Evolutionary conservation across 2,113 vertebrate species (phyloP), one percentile per base, ranked within the genome.

Genomic region (Tonatia bakeri): DNA sequence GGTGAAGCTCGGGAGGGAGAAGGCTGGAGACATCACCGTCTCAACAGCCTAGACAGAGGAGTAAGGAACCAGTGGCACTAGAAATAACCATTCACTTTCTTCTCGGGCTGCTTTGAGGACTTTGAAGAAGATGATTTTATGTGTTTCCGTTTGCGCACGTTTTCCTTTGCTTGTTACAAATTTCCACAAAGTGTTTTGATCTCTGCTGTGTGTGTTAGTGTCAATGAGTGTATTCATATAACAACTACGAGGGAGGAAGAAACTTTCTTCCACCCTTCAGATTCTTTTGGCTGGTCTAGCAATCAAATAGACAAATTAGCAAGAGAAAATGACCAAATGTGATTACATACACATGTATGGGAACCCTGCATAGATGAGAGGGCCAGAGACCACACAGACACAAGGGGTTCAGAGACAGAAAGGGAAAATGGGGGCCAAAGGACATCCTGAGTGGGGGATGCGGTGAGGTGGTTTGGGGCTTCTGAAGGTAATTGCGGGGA

Each of bases 21-120:
- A 97, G 31, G 93, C 77, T 88, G 77, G 88, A 92, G 89, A 82
- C 50, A 84, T 59, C n/a, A 56, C 80, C 90, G 95, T 77, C 76
- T n/a, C 65, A 91, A 85, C 69, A 0, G 13, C 70, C 85, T 94
- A 9, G 2, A 52, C 75, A 86, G 80, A 56, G 20, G n/a, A 45
- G 50, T 36, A 36, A n/a, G 15, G 73, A 84, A 52, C 70, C 50
- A 70, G 90, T 84, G 50, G 52, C 65, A 3, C 0, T 90, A 80
- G 93, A 96, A 94, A 64, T 17, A 88, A 65, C 36, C 1, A 1
- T 47, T 69, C 17, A 9, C 31, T 38, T 65, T 72, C 69, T 70
- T 36, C 47, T 67, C 11, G 17, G 17, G 3, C 1, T 5, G 11
- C 22, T 65, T 59, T 45, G 69, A 26, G 45, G 43, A 16, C 19